Evolutionary conservation across 2,888 invertebrate genomes (phyloP), one percentile per base, ranked within the genome.

Genomic region (Xestia ashworthii): DNA sequence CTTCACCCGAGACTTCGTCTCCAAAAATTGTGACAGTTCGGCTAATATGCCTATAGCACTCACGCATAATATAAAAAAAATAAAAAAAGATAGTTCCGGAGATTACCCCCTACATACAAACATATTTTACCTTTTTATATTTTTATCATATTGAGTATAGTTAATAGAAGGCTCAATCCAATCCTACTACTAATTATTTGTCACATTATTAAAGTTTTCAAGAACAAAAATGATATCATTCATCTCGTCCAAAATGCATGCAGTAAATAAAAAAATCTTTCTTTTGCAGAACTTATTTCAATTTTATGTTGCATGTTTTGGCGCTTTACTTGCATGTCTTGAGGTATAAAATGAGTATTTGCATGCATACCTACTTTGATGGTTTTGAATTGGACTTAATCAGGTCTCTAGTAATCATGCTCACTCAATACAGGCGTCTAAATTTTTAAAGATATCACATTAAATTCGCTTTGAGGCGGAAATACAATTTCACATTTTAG

Each of bases 391-490:
- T n/a, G 11, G n/a, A 55, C 32, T 11, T 55, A 55, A 55, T 55
- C 55, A n/a, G 5, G n/a, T 55, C n/a, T 55, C 55, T 55, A n/a
- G 12, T 55, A n/a, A n/a, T 55, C 12, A n/a, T 38, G 8, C 25
- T 38, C 44, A 64, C 64, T 71, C 4, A 71, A 55, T 55, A 41
- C 41, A 48, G 62, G 53, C 22, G 46, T 48, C 5, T 22, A 22
- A 53, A 80, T 50, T 50, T 48, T 41, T 8, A 44, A 55, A 46
- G 11, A 22, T 65, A 71, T 55, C 62, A 71, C 72, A 80, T 48
- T 64, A 0, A 80, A 71, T 64, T 78, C 80, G 72, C 80, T 5
- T 41, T 11, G 11, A 53, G 62, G 76, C 62, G 62, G 62, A 66
- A 38, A 50, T 70, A 44, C 53, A 44, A 25, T 19, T 12, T 25